These are phyloP conservation scores for Cinara cedri DNA, from an alignment of 2,888 invertebrate genomes.

Conservation along the genomic window DNA sequence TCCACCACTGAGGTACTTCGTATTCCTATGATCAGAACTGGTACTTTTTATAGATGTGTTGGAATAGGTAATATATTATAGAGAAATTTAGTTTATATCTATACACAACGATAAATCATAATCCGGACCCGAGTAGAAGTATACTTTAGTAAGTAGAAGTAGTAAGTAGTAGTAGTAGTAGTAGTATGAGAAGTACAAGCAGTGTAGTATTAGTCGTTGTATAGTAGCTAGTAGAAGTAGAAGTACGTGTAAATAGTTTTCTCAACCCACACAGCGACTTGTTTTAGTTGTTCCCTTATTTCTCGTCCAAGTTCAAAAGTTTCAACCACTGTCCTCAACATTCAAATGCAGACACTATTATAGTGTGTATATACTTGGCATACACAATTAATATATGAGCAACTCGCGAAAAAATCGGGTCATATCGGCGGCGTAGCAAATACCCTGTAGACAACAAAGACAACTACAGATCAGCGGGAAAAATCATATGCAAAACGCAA, in stretches of 20 bases:
- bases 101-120: too few relatives aligned
- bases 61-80: too few relatives aligned
- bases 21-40: too few relatives aligned
- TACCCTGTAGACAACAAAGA: background rate
- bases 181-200: too few relatives aligned
- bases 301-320: conserved; percentile 44
- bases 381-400: background rate
- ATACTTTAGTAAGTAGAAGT: too few relatives aligned
- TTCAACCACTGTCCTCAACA: conserved; percentile 38
- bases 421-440: background rate
- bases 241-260: background rate
- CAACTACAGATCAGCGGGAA: background rate
- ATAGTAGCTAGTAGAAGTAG: too few relatives aligned
- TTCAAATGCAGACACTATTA: conserved; percentile 38
- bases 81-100: too few relatives aligned
- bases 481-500: background rate
- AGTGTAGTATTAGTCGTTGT: too few relatives aligned
- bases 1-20: too few relatives aligned
- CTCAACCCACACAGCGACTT: conserved; percentile 4
- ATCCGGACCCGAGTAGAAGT: too few relatives aligned
- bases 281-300: conserved; percentile 23
- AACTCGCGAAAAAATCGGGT: background rate
- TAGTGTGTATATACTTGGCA: background rate
- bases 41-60: too few relatives aligned
- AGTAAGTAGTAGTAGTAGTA: too few relatives aligned